Evolutionary conservation across 2,888 invertebrate species (phyloP), one percentile per base, ranked within the genome.

Genomic region (Chorisops tibialis): DNA sequence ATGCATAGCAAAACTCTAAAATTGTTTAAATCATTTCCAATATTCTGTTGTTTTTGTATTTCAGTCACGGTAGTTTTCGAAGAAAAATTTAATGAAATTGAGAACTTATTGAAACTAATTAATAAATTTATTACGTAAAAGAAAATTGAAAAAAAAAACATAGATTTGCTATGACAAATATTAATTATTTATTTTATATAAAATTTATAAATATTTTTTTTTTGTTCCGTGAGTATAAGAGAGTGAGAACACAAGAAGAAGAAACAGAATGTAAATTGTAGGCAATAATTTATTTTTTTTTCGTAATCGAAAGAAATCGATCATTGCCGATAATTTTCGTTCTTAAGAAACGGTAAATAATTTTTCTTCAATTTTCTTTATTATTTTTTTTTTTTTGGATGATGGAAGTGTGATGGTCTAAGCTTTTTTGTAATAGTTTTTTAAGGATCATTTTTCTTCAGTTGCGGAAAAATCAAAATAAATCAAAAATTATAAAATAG

Each of bases 371-470:
- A 22, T 35, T 45, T 51, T 11, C 35, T 49, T 47, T 35, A 35
- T 14, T 38, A 24, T 24, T 60, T 45, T 45, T 14, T 49, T 30
- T 38, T 56, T 49, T 51, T 49, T 50, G 62, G 59, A 59, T 64
- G 51, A 64, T 56, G 59, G 62, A 59, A 54, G 64, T 51, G 64
- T 64, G 64, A 62, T 64, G 64, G 64, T 64, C 45, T 56, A 56
- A 45, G 56, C 45, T 56, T 41, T 61, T 63, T 52, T 52, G 14
- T 48, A 47, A n/a, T 41, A 41, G 41, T 41, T 11, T 41, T n/a
- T 41, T 41, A 41, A 41, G 41, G 12, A 41, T 14, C 14, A 41
- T 41, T 14, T n/a, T 41, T 30, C 30, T 30, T 30, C 30, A 30
- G 30, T 30, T 30, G 30, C 30, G 16, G 12, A 41, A 35, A 43